Evolutionary conservation across 2,113 vertebrate genomes (phyloP), one percentile per base, ranked within the genome.

Genomic region (Heterotilapia buettikoferi): DNA sequence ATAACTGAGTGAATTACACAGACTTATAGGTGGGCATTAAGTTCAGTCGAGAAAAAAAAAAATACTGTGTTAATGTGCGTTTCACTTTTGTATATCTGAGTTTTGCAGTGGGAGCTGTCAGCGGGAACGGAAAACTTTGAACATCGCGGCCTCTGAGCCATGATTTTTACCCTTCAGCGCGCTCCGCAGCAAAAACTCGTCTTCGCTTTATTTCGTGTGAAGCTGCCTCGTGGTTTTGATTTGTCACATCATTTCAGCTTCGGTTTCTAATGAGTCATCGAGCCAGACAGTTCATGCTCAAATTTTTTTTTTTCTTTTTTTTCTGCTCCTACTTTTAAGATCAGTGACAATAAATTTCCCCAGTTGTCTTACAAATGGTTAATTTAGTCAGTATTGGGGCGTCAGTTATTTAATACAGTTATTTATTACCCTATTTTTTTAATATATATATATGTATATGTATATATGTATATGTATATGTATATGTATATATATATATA

Each of bases 61-160:
- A n/a, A 73, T 10, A 43, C 21, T 24, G 16, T 50, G 38, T 43
- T 45, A 6, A 38, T 73, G 21, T 68, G 26, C 4, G 33, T 68
- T 68, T 68, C 61, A 21, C 61, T 68, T 68, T 38, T 68, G 4
- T 38, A 38, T 68, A 2, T 66, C 33, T 66, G 61, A 38, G 33
- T 13, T 13, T 38, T 40, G 8, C 9, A 9, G 9, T 78, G 40
- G 40, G 43, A 76, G 71, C 9, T 19, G 14, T 78, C 9, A 43
- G 24, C 19, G 4, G 2, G 18, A 53, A 61, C 21, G 33, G 86
- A 87, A 87, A 87, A 61, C 53, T 3, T 4, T 38, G 16, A 87
- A 40, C 7, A 0, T 0, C 3, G 6, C 3, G 12, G 71, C 24
- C 0, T 73, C 2, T 16, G 68, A 47, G 9, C 9, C 4, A 1